These are phyloP conservation scores for Melanotaenia duboulayi DNA, from an alignment of 2,113 vertebrate species.

Conservation along the genomic window DNA sequence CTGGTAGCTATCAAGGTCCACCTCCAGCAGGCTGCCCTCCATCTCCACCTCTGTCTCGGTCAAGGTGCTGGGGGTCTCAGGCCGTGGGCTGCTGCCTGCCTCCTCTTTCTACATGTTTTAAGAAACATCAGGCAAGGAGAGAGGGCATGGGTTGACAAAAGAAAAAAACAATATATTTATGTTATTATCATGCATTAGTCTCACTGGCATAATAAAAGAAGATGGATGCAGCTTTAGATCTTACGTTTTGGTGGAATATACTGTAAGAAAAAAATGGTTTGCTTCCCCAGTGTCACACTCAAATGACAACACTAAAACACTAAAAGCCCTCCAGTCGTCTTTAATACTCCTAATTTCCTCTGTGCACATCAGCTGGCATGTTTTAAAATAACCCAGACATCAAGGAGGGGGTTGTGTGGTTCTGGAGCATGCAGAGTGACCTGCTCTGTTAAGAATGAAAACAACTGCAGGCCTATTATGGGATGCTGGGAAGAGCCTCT, in stretches of 20 bases:
- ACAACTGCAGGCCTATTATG: conserved; percentile 56
- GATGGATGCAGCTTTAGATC: neutral
- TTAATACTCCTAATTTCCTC: conserved; percentile 30
- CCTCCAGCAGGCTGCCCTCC: conserved; percentile 83
- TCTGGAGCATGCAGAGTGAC: conserved; percentile 28
- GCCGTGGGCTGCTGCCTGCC: conserved; percentile 71
- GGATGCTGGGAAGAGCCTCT: conserved; percentile 52
- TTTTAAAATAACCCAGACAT: conserved; percentile 61
- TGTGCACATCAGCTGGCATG: conserved; percentile 29
- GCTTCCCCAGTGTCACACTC: neutral
- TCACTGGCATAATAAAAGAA: neutral
- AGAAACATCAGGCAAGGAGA: conserved; percentile 1
- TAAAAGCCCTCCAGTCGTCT: conserved; percentile 12
- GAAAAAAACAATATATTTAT: neutral
- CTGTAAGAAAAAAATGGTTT: neutral
- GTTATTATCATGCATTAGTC: neutral
- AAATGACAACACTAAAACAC: neutral
- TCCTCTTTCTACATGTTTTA: conserved; percentile 73
- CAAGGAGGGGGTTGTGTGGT: conserved; percentile 32
- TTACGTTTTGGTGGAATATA: neutral
- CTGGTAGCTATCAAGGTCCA: conserved; percentile 95
- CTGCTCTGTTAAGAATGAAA: conserved; percentile 33
- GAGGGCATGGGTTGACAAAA: neutral
- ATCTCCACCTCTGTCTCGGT: conserved; percentile 87
- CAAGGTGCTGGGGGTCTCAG: conserved; percentile 84